Evolutionary conservation across 2,113 vertebrate genomes (phyloP), one percentile per base, ranked within the genome.

Genomic region (Bos javanicus): DNA sequence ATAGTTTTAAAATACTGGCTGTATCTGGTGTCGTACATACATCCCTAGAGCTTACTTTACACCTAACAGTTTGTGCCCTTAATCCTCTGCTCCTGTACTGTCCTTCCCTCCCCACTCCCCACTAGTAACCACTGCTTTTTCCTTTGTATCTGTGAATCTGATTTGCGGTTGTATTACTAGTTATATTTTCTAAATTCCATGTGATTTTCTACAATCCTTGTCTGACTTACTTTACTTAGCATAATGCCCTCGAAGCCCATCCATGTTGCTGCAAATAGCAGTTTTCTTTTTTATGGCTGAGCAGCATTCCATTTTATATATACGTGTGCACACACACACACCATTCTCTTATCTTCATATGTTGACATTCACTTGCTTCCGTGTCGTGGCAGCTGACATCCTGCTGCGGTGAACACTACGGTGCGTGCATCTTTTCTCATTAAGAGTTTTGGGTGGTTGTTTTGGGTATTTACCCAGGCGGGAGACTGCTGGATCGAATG

Each of bases 11-110:
- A 36, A 15, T 15, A 7, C 50, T 25, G 50, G 33, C 50, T n/a
- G 3, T 54, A 6, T 12, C n/a, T 2, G 0, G 74, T 46, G 43
- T 30, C 5, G 0, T 0, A 36, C 67, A 12, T 3, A 7, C 12
- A 36, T n/a, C 50, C 80, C 21, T 56, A 2, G 52, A 36, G 81
- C 81, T 56, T 9, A 25, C 7, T 36, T 7, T 5, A 25, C 2
- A 15, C 33, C 81, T 14, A 2, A 82, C 21, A 9, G 50, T 36
- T 56, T 25, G 21, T 8, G 21, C 30, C 33, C 19, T n/a, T 14
- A 14, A 25, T 7, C 78, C 28, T 52, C 46, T 54, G 21, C 50
- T 30, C 52, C 80, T n/a, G 0, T n/a, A 4, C 10, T 13, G 33
- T 5, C 50, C 50, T 33, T n/a, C 48, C 80, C 80, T 21, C 11